Evolutionary conservation across 2,888 invertebrate genomes (phyloP).

Genomic region (Azorinus chamasolen): DNA sequence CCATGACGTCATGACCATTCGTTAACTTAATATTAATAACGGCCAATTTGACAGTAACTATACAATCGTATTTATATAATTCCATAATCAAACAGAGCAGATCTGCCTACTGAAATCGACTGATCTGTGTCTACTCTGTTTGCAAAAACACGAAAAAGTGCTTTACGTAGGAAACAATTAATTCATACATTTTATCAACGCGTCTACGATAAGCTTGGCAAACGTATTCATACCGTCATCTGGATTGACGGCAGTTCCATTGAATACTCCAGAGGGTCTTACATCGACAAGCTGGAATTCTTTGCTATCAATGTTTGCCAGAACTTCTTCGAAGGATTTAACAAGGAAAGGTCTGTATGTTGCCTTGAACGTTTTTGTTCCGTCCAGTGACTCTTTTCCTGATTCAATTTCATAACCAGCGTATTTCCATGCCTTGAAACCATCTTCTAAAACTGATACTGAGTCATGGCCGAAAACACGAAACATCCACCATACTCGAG

Average conservation of each 20-base stretch:
- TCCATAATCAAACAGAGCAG: no score
- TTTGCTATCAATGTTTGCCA: conserved; percentile 71
- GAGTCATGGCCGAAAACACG: conserved; percentile 80
- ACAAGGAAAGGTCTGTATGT: conserved; percentile 66
- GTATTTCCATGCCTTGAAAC: conserved; percentile 77
- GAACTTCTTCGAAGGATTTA: conserved; percentile 79
- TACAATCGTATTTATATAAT: no score
- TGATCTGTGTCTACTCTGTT: no score
- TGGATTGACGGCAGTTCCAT: conserved; percentile 81
- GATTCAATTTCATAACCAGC: conserved; percentile 63
- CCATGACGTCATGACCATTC: no score
- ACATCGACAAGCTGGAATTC: conserved; percentile 80
- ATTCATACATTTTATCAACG: no score
- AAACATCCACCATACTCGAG: conserved; percentile 84
- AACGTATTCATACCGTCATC: conserved; percentile 82
- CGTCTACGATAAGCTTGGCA: no score
- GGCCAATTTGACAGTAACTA: no score
- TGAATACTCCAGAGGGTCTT: conserved; percentile 79
- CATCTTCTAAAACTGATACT: conserved; percentile 83
- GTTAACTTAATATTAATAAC: no score
- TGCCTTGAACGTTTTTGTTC: conserved; percentile 69
- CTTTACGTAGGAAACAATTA: no score
- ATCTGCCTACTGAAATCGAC: no score
- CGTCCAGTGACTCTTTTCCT: conserved; percentile 33
- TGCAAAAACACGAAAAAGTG: no score